Evolutionary conservation across 1,140 invertebrate species (phyloP), one percentile per base, ranked within the genome.

Genomic region (Chionoecetes opilio): DNA sequence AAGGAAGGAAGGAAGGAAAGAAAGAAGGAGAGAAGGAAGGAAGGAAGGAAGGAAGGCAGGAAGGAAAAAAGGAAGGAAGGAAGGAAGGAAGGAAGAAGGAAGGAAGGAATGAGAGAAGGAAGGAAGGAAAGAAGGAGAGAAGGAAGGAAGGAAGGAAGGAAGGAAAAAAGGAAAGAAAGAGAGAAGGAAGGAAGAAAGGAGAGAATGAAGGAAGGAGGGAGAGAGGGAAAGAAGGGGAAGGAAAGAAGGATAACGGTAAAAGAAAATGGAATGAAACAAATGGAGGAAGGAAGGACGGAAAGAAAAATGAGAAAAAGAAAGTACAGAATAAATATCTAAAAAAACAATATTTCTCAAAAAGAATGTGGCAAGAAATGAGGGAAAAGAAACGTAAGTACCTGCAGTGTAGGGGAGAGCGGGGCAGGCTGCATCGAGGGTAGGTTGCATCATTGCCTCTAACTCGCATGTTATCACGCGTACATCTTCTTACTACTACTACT

Each of bases 181-280:
- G 29, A 93, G 92, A 37, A 53, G 37, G 91, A 92, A n/a, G 29
- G 92, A 93, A 53, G 82, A n/a, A 93, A 53, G 34, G 85, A 86
- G 85, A 86, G 85, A 86, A 32, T 32, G 85, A 6, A 82, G 53
- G 53, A 34, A 29, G 90, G 26, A 6, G 31, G n/a, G 29, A 31
- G 31, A n/a, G 41, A 53, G 41, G 8, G 9, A n/a, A 41, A 53
- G 90, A 2, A 82, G 29, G 41, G 0, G 32, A 8, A 14, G 38
- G 34, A 37, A 0, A 37, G 3, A 3, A 37, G 17, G 26, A 21
- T 37, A 37, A 26, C 0, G 9, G 34, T 5, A 26, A 37, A 35
- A 86, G 84, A 86, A 14, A 32, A 0, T 0, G 32, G 26, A 31
- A 32, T 31, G 84, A 31, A 86, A 32, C 17, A 84, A 26, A 26